Base-by-base conservation (phyloP, 2,888 invertebrate genomes). In the Eudasyphora cyanicolor region DNA sequence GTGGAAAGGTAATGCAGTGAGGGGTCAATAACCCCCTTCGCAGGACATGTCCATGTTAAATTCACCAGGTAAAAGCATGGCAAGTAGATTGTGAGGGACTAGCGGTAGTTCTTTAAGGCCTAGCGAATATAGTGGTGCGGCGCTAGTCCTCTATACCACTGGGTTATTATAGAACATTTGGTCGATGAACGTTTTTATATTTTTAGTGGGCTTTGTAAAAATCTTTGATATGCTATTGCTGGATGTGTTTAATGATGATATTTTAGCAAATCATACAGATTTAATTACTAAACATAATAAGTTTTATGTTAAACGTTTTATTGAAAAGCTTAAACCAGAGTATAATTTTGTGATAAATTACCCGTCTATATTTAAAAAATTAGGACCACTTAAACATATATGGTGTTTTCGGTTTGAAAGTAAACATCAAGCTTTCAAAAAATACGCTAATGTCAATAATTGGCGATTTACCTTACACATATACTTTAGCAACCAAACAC, bases 371-470 rank as follows among this genome's bases (percentile, higher is more conserved):
- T 6, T 35, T 6, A 35, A 6, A 8, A 5, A 35, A 35, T 35
- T 35, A 35, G 35, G 35, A 35, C 35, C 35, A 6, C 35, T 35
- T 35, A 35, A 35, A 35, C 45, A 45, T 45, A 3, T 45, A 14
- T 45, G 45, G 45, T 45, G 45, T 45, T 45, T 45, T 45, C 45
- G 45, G 45, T 45, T 45, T 45, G 45, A 45, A 45, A 45, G 45
- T 45, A 45, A 45, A 45, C 14, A 45, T 45, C 45, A 45, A 45
- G 45, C 45, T 45, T 45, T 45, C 45, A 45, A 45, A 45, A 10
- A 14, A n/a, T 45, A 45, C 45, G 45, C 45, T 14, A 6, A 45
- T 45, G 45, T 45, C n/a, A 45, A 45, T 45, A 45, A 45, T 45
- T 45, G 3, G n/a, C 10, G 6, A 45, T 45, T 45, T 3, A 45